These are phyloP conservation scores for Zaprionus ornatus DNA, from an alignment of 1,140 invertebrate genomes.

Conservation along the genomic window DNA sequence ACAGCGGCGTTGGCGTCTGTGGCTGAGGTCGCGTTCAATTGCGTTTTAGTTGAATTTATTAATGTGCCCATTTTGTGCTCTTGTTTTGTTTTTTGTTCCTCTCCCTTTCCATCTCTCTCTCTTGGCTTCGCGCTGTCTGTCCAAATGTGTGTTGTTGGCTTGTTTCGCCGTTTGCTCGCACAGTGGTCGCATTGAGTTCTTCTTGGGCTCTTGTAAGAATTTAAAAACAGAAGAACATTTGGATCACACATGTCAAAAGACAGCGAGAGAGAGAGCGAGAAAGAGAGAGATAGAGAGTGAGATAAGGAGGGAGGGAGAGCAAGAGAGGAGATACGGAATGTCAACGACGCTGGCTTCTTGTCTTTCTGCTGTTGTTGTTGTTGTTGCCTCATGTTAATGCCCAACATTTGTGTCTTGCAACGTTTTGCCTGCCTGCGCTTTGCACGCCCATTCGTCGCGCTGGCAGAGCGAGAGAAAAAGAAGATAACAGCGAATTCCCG, in stretches of 20 bases:
- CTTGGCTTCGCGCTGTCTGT: slow-evolving; percentile 9
- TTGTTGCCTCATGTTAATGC: slow-evolving; percentile 39
- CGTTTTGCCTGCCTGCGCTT: slow-evolving; percentile 39
- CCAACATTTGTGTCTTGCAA: slow-evolving; percentile 55
- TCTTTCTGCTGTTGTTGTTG: slow-evolving; percentile 18
- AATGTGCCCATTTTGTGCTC: slow-evolving; percentile 48
- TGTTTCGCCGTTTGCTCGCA: slow-evolving; percentile 21
- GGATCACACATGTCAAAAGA: slow-evolving; percentile 74
- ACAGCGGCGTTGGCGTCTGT: slow-evolving; percentile 10
- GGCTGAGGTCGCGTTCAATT: slow-evolving; percentile 56
- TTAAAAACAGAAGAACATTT: slow-evolving; percentile 63
- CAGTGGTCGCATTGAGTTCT: slow-evolving; percentile 53
- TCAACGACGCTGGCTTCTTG: not conserved
- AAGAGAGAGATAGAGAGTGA: not conserved
- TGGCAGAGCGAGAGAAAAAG: not conserved
- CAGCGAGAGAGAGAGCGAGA: slow-evolving; percentile 13
- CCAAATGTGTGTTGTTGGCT: slow-evolving; percentile 35
- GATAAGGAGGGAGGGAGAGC: not conserved
- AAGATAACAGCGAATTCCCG: slow-evolving; percentile 58
- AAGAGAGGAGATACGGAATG: slow-evolving; percentile 8
- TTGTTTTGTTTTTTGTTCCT: slow-evolving; percentile 33
- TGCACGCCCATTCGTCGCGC: slow-evolving; percentile 23
- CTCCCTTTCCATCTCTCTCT: slow-evolving; percentile 1
- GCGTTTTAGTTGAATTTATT: slow-evolving; percentile 64
- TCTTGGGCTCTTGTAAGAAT: slow-evolving; percentile 48